Evolutionary conservation across 2,888 invertebrate genomes (phyloP), one percentile per base, ranked within the genome.

Genomic region (Metellina segmentata): DNA sequence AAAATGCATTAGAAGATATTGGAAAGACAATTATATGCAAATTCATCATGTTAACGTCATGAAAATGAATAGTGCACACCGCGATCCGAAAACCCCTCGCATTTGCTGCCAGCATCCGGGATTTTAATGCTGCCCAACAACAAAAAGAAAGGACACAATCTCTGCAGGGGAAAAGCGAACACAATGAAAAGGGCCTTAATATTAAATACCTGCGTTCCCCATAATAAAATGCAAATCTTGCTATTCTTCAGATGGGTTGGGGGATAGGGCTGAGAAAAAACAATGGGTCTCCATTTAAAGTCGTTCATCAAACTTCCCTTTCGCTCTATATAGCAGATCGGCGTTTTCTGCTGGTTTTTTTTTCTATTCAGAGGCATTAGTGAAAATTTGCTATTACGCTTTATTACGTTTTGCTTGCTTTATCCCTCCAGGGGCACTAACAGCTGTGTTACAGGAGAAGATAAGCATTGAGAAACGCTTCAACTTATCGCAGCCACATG

Each of bases 21-120:
- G 91, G 91, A 92, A 92, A 92, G 91, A 92, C 91, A 92, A 92
- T 92, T 92, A 92, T 92, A 92, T 92, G 91, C 91, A 92, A 92
- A 92, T 92, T 89, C 88, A 92, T 92, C 91, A 92, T 92, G 91
- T 92, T 92, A 85, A 92, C 74, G 91, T 89, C 91, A 88, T 92
- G 88, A 92, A 92, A 88, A 83, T 85, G 91, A 92, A 89, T 85
- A 81, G 91, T 4, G 34, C 82, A 53, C 53, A 85, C 34, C 16
- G 49, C 71, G 85, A 85, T 61, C 61, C 69, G 79, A 85, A 92
- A 88, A 85, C 85, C 88, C 79, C 61, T 34, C 82, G 51, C 75
- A 69, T 85, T 61, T 72, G 34, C 83, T 83, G 8, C 85, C 81
- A 69, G 81, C 91, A 91, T 91, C 91, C 91, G 77, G 78, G 87